A percentile compares a stretch with the other conserved stretches of the same genome.
These are phyloP conservation scores for Drosophila basisetae DNA, from an alignment of 2,888 invertebrate species.

Conservation along the genomic window DNA sequence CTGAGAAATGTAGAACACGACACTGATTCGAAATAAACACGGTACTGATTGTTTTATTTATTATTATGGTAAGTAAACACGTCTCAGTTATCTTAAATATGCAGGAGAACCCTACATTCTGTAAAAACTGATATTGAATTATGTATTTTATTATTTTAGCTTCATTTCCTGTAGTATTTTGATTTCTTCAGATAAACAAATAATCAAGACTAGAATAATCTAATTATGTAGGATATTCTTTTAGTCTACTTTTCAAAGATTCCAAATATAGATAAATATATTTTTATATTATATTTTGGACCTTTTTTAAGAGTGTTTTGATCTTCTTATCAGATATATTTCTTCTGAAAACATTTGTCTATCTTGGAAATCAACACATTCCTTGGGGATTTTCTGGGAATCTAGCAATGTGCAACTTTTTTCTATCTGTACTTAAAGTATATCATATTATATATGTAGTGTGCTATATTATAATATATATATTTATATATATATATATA, in stretches of 20 bases:
- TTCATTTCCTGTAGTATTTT: neutral
- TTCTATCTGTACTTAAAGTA: conserved; percentile 5
- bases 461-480: neutral
- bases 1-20: conserved; percentile 27
- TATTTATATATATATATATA: conserved; percentile 11
- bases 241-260: neutral
- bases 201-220: neutral
- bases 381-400: conserved; percentile 45
- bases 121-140: neutral
- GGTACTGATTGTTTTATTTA: neutral
- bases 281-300: neutral
- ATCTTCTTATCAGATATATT: conserved; percentile 5
- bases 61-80: neutral
- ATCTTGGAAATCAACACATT: conserved; percentile 29
- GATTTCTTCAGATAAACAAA: neutral
- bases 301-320: neutral
- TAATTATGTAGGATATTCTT: neutral
- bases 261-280: neutral
- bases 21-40: conserved; percentile 29
- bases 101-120: neutral
- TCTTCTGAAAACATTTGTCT: conserved; percentile 20
- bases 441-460: conserved; percentile 10
- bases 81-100: neutral
- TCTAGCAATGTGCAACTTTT: conserved; percentile 15
- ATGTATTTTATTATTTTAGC: no score